Evolutionary conservation across 2,797 vertebrate genomes (phyloP).

Genomic region (Falco concolor): DNA sequence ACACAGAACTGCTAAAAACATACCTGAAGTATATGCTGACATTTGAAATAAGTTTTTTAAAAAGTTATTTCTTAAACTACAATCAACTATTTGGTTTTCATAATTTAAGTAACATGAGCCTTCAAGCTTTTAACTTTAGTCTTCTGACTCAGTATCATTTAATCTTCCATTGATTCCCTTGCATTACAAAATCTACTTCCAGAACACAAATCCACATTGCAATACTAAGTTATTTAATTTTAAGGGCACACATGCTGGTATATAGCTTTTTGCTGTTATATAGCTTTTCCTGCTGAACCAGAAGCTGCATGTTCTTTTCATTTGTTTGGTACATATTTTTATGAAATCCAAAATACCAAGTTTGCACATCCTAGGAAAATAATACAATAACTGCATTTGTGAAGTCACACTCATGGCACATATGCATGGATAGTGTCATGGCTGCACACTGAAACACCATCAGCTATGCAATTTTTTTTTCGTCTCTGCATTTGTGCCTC

Average conservation of each 20-base stretch:
- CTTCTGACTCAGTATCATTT: neutral
- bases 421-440: neutral
- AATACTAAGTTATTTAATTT: neutral
- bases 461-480: neutral
- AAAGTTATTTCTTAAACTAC: neutral
- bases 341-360: neutral
- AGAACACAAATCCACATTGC: neutral
- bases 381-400: neutral
- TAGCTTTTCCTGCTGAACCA: neutral
- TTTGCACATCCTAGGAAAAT: neutral
- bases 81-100: neutral
- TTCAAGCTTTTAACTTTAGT: neutral
- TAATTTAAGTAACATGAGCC: neutral
- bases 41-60: neutral
- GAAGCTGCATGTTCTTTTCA: neutral
- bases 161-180: neutral
- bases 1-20: neutral
- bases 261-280: neutral
- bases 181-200: neutral
- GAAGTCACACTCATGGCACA: neutral
- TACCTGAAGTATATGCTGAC: neutral
- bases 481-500: neutral
- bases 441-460: neutral
- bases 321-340: neutral
- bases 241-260: neutral